Percentiles rank a stretch among this genome's conserved stretches.
Conservation (phyloP, 2,113 vertebrate genomes). For the Mastomys coucha region DNA sequence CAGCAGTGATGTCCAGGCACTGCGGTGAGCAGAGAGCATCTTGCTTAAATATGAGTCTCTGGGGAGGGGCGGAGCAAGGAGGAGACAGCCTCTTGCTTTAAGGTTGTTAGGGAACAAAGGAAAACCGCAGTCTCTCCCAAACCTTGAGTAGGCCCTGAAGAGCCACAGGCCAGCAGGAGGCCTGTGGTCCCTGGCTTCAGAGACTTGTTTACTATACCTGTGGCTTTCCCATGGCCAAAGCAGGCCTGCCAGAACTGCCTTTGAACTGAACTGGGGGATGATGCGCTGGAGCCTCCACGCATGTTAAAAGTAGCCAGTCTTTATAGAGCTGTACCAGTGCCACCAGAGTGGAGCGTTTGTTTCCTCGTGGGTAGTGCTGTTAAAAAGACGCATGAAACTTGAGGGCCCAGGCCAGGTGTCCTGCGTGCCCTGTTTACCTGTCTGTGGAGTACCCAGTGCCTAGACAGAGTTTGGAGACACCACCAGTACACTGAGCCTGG, state of each 20-base stretch:
- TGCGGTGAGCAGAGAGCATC: not conserved
- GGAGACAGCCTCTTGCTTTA: not conserved
- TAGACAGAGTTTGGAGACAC: not conserved
- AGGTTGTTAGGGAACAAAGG: not conserved
- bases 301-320: not conserved
- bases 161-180: not conserved
- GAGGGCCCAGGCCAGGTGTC: not conserved
- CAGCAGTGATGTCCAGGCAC: not conserved
- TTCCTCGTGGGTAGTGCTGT: not conserved
- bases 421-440: too few species aligned
- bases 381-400: not conserved
- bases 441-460: not conserved
- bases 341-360: not conserved
- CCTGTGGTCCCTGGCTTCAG: not conserved
- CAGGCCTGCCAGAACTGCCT: not conserved
- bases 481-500: not conserved
- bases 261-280: accelerated
- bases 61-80: not conserved
- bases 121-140: not conserved
- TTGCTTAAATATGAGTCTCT: not conserved
- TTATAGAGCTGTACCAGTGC: not conserved
- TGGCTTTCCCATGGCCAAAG: not conserved
- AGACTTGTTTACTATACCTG: not conserved
- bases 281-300: accelerated
- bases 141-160: not conserved